Base-by-base conservation (phyloP, 2,797 vertebrate genomes). In the Emys orbicularis region DNA sequence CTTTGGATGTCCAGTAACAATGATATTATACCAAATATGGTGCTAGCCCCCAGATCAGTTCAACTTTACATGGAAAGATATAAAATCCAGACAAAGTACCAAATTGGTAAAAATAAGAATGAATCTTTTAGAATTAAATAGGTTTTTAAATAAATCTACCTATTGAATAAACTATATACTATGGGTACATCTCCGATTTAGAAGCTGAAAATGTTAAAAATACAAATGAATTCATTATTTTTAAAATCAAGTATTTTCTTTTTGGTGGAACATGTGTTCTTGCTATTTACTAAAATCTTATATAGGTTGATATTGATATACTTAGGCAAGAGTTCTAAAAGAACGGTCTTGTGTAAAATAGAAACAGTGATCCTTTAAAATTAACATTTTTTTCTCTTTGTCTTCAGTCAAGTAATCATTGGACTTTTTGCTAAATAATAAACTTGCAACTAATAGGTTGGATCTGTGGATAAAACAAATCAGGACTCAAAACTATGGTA, bases 341-440 rank as follows among this genome's bases (percentile, higher is more conserved):
- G 44, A 25, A 79, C 0, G 23, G 53, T 12, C 49, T 74, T 61
- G 47, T 49, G 0, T 0, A 68, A 44, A 54, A 59, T 41, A 53
- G 19, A 54, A 47, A 77, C 44, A 77, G 52, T 29, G 41, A 74
- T 2, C 27, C 79, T 82, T 53, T 9, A 41, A 76, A 86, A 83
- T 16, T 19, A 27, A 3, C 2, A 23, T 5, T 72, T 54, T 44
- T 49, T 50, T 76, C 49, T 29, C 91, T 29, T 74, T 83, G 11
- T 47, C 37, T 41, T 74, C 68, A 74, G 5, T 74, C 21, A 74
- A 41, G 3, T 29, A 27, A 27, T 5, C 19, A 37, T n/a, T 50
- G 77, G 52, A 25, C 2, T 10, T 54, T 80, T 80, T 79, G 10
- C 49, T 76, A 18, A 37, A 56, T 79, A 88, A 44, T 41, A 83